These are phyloP conservation scores for Oxycera nigricornis DNA, from an alignment of 2,888 invertebrate genomes.

Conservation along the genomic window DNA sequence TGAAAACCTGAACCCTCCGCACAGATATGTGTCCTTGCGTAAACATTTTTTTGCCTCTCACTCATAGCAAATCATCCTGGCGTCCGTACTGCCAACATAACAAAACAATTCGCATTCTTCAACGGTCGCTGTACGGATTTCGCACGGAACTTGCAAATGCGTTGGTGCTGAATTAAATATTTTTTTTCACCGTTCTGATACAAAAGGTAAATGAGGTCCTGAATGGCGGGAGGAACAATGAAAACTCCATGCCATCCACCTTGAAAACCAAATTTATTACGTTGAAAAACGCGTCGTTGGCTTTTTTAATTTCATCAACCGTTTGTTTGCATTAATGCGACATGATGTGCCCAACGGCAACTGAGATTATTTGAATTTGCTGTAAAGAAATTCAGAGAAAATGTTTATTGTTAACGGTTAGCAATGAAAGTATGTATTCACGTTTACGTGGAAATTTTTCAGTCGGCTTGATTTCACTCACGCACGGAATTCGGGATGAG, in stretches of 20 bases:
- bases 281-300: background rate
- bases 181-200: background rate
- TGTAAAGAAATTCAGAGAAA: background rate
- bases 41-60: background rate
- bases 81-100: background rate
- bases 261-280: background rate
- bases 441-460: no score
- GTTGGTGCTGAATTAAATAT: background rate
- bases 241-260: no score
- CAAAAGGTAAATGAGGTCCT: no score
- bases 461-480: background rate
- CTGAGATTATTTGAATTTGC: background rate
- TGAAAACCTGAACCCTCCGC: no score
- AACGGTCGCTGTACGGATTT: background rate
- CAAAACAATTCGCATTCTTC: background rate
- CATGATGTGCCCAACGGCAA: background rate
- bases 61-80: background rate
- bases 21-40: background rate
- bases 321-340: background rate
- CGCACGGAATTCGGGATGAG: background rate
- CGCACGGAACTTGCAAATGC: background rate
- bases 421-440: background rate
- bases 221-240: no score
- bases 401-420: background rate
- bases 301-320: background rate